phyloP scores from a whole-genome alignment of 2,888 invertebrate genomes.

The Willowsia nigromaculata region DNA sequence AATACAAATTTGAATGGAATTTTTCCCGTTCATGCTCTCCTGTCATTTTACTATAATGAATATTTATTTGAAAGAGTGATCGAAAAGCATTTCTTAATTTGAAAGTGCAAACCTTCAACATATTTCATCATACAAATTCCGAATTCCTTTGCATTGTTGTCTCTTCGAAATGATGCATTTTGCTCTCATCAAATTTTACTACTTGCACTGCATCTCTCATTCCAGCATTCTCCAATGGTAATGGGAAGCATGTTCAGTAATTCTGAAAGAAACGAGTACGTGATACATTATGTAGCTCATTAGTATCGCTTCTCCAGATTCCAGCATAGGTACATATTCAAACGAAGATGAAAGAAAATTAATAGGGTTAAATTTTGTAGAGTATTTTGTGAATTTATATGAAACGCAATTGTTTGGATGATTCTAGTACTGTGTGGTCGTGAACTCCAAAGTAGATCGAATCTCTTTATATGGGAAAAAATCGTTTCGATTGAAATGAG shows the following conservation, averaged over 20 bases:
- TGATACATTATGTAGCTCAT: constrained; percentile 60
- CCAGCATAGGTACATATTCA: constrained; percentile 16
- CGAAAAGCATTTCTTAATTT: constrained; percentile 6
- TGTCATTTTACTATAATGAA: neutral
- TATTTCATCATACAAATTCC: neutral
- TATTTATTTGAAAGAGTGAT: neutral
- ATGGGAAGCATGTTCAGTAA: neutral
- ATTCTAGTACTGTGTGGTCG: constrained; percentile 52
- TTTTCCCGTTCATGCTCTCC: too few species aligned
- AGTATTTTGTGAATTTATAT: neutral
- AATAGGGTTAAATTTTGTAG: neutral
- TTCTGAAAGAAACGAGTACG: constrained; percentile 23
- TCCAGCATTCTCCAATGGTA: neutral
- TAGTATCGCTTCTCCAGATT: constrained; percentile 68
- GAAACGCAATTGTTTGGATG: neutral
- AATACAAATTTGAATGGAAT: too few species aligned
- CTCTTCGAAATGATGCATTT: constrained; percentile 24
- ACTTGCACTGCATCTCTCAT: neutral
- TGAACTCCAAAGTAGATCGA: constrained; percentile 51
- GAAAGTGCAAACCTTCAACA: neutral
- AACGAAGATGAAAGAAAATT: neutral
- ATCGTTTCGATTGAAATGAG: constrained; percentile 54
- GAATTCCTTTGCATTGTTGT: constrained; percentile 12
- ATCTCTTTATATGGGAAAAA: constrained; percentile 60
- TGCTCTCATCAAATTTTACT: constrained; percentile 32